phyloP scores from a whole-genome alignment of 2,797 vertebrate species.

The Cygnus olor region DNA sequence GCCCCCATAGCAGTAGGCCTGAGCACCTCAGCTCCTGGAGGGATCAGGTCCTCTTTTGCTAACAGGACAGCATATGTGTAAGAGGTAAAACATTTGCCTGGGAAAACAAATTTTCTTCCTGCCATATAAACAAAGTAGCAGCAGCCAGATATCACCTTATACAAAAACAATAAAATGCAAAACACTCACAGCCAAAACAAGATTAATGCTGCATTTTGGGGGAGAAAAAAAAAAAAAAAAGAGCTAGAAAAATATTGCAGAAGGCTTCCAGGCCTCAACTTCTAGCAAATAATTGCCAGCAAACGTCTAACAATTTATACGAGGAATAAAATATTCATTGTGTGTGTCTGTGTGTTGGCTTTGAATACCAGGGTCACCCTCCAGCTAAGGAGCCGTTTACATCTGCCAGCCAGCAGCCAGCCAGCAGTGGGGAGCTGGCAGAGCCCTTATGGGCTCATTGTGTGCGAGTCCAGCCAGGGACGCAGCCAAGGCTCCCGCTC shows the following conservation, averaged over 20 bases:
- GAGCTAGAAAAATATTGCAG: not conserved
- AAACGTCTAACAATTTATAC: constrained; percentile 42
- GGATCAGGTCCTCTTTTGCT: not conserved
- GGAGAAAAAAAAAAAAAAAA: not conserved
- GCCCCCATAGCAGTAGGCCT: too few species aligned
- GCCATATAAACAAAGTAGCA: not conserved
- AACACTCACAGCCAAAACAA: not conserved
- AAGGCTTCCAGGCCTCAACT: constrained; percentile 14
- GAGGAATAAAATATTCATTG: constrained; percentile 52
- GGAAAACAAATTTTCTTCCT: not conserved
- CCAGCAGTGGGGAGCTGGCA: constrained; percentile 4
- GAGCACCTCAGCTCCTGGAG: not conserved
- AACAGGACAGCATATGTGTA: not conserved
- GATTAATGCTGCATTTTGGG: not conserved
- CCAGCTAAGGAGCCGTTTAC: constrained; percentile 48
- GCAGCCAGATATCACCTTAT: not conserved
- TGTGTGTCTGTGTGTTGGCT: constrained; percentile 54
- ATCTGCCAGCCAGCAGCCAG: constrained; percentile 59
- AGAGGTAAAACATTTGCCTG: not conserved
- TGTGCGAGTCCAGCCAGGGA: not conserved
- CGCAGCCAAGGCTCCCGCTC: not conserved
- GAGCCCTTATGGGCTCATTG: not conserved
- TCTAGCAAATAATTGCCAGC: constrained; percentile 54
- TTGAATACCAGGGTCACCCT: constrained; percentile 23
- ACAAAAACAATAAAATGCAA: not conserved